Evolutionary conservation across 1,140 invertebrate genomes (phyloP).

Genomic region (Armadillidium nasatum): DNA sequence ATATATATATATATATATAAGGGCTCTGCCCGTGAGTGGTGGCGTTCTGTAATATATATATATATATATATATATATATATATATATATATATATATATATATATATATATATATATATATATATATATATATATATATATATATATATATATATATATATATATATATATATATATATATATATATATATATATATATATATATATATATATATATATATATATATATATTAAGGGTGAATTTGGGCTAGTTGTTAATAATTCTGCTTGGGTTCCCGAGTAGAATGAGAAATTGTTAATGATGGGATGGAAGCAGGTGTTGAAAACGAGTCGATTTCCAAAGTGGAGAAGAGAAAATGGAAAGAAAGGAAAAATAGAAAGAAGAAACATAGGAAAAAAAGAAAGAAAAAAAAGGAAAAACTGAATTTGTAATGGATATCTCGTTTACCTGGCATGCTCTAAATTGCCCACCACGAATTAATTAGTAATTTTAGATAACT

Average conservation of each 20-base stretch:
- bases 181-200: constrained; percentile 23
- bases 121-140: constrained; percentile 15
- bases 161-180: constrained; percentile 25
- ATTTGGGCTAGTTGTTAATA: background rate
- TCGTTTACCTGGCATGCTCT: background rate
- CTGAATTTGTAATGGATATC: background rate
- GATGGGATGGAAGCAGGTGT: constrained; percentile 8
- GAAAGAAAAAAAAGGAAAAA: background rate
- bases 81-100: too few relatives aligned
- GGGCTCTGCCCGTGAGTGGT: too few relatives aligned
- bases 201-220: constrained; percentile 27
- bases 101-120: background rate
- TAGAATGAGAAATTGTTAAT: constrained; percentile 2
- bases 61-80: too few relatives aligned
- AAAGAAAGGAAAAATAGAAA: background rate
- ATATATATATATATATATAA: background rate
- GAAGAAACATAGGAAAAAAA: background rate
- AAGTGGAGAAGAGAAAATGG: background rate
- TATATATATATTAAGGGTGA: constrained; percentile 16
- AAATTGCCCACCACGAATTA: background rate
- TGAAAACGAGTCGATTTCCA: background rate
- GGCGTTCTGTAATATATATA: too few relatives aligned
- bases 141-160: constrained; percentile 25
- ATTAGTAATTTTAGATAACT: background rate
- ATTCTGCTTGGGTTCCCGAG: background rate